phyloP scores from a whole-genome alignment of 2,113 vertebrate species.

The Lepisosteus oculatus region DNA sequence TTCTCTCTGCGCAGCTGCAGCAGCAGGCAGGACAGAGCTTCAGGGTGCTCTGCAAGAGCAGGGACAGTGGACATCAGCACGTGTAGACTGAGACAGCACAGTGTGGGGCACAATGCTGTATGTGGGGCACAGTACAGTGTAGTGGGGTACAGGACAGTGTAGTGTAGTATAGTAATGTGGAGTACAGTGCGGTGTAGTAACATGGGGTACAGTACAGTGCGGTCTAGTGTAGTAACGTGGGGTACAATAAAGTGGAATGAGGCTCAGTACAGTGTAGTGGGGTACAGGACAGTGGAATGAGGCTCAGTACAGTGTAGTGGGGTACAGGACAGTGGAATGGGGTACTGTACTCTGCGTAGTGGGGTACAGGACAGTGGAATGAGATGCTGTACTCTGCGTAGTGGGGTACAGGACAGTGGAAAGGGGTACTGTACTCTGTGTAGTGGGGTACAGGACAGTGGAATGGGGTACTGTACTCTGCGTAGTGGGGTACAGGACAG shows the following conservation, averaged over 20 bases:
- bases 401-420: neutral
- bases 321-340: too few relatives aligned
- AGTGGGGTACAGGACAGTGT: neutral
- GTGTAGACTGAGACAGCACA: neutral
- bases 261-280: neutral
- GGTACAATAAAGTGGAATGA: neutral
- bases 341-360: too few relatives aligned
- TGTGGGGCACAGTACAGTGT: neutral
- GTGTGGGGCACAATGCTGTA: neutral
- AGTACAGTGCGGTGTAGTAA: neutral
- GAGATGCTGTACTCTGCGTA: neutral
- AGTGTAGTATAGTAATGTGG: neutral
- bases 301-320: too few relatives aligned
- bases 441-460: too few relatives aligned
- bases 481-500: neutral
- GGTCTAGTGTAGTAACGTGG: neutral
- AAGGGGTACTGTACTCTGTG: too few relatives aligned
- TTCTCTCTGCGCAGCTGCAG: conserved; percentile 90
- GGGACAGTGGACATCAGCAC: neutral
- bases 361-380: too few relatives aligned
- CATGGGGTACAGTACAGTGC: neutral
- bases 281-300: neutral
- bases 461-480: neutral
- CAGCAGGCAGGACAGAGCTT: conserved; percentile 88
- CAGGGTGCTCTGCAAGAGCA: conserved; percentile 77